Conservation (phyloP, 2,113 vertebrate genomes). For the Mola mola region DNA sequence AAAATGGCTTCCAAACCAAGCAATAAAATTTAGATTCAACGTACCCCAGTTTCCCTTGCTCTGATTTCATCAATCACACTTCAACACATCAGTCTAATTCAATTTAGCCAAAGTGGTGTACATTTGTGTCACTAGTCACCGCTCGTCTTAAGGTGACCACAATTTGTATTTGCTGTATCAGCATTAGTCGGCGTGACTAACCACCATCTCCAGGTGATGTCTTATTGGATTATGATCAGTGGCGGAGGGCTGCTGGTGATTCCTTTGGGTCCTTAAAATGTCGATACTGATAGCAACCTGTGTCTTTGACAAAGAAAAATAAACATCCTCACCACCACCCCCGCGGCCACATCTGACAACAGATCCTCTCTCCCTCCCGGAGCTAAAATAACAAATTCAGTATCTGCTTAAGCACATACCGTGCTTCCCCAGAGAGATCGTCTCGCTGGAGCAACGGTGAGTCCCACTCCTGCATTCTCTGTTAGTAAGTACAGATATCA, state of each 20-base stretch:
- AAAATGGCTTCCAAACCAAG: not conserved
- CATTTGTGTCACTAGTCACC: not conserved
- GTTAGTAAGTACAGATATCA: constrained; percentile 24
- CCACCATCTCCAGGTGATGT: constrained; percentile 40
- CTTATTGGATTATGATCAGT: constrained; percentile 60
- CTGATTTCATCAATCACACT: constrained; percentile 4
- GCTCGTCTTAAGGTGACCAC: constrained; percentile 3
- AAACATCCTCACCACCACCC: constrained; percentile 63
- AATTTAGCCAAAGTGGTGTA: constrained; percentile 8
- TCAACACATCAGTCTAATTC: constrained; percentile 17
- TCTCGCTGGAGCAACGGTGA: constrained; percentile 18
- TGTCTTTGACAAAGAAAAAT: constrained; percentile 72
- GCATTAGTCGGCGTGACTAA: constrained; percentile 9
- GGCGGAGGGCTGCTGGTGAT: constrained; percentile 28
- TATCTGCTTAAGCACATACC: constrained; percentile 70
- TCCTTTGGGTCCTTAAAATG: constrained; percentile 28
- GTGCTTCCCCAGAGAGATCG: constrained; percentile 49
- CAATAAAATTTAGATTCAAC: constrained; percentile 6
- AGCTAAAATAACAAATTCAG: constrained; percentile 70
- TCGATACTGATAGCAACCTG: constrained; percentile 60
- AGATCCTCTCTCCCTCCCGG: constrained; percentile 59
- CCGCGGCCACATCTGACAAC: constrained; percentile 62
- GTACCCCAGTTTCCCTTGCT: not conserved
- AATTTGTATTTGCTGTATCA: constrained; percentile 15
- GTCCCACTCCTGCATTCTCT: constrained; percentile 34